Conservation (phyloP, 1,140 invertebrate genomes). For the Eueides isabella region DNA sequence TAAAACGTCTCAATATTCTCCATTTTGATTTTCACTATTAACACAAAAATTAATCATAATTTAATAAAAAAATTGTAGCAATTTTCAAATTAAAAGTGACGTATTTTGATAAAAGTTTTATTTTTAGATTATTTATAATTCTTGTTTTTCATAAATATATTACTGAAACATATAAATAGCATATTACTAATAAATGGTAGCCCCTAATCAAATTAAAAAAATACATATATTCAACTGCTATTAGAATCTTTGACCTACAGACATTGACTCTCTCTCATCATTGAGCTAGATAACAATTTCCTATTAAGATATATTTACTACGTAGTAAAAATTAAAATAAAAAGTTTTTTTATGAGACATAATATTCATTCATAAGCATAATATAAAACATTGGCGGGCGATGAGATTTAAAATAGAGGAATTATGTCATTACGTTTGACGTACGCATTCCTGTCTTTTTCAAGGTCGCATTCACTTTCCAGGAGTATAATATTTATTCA, state of each 20-base stretch:
- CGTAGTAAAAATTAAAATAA: background rate
- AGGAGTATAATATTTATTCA: slow-evolving; percentile 14
- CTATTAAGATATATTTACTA: background rate
- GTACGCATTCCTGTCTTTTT: slow-evolving; percentile 54
- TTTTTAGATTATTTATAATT: no score
- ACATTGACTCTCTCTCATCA: background rate
- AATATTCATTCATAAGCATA: slow-evolving; percentile 1
- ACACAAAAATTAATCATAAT: no score
- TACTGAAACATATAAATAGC: no score
- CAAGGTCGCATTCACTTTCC: slow-evolving; percentile 51
- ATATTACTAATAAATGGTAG: no score
- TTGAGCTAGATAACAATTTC: background rate
- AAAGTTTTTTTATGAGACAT: background rate
- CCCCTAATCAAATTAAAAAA: no score
- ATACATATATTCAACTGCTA: background rate
- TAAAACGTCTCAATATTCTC: background rate
- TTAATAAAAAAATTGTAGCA: no score
- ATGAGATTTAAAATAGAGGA: slow-evolving; percentile 63
- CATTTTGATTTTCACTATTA: no score
- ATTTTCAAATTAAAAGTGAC: no score
- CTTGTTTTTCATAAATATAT: no score
- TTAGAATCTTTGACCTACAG: background rate
- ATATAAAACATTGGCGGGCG: slow-evolving; percentile 47
- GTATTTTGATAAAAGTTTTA: no score
- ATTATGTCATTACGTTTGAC: slow-evolving; percentile 63